Base-by-base conservation (phyloP, 2,888 invertebrate species). In the Myopa testacea region DNA sequence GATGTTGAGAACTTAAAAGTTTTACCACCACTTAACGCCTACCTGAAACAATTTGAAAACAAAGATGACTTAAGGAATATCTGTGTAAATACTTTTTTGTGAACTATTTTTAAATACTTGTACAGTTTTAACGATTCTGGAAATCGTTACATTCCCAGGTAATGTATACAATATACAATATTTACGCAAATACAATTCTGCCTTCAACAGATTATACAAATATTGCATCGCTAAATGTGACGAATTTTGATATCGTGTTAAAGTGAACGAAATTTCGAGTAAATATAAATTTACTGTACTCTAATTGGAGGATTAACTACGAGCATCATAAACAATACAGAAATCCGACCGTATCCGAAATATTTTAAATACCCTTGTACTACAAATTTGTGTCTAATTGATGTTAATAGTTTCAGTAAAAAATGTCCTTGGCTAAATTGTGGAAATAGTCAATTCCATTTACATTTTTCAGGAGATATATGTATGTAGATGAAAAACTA, bases 291-390 rank as follows among this genome's bases (percentile, higher is more conserved):
- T 81, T 52, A 77, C 80, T 37, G 82, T 84, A 1, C 79, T 84
- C 12, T 84, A 84, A 38, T 81, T 84, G n/a, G 84, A 84, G 76
- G 84, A 82, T 55, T 82, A 0, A 84, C 84, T 69, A 84, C 83
- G 73, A 77, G 78, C 6, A 75, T 78, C 40, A 58, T 84, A 34
- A 68, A 76, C 4, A 78, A 79, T 2, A 65, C 74, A 0, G 79
- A 81, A n/a, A 83, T 84, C 45, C 80, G 84, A 10, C 83, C 81
- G 0, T 84, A 84, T 81, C 84, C 84, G 3, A 75, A 78, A 78
- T 80, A 83, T 14, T 77, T 84, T 40, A 80, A 75, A 26, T 14
- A 71, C 0, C 80, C 82, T 4, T 84, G 84, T 65, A 80, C 75
- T 1, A 82, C 84, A 4, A 82, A 76, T 16, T 45, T 84, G 0